phyloP scores from a whole-genome alignment of 2,888 invertebrate species.

The Cheilosia variabilis region DNA sequence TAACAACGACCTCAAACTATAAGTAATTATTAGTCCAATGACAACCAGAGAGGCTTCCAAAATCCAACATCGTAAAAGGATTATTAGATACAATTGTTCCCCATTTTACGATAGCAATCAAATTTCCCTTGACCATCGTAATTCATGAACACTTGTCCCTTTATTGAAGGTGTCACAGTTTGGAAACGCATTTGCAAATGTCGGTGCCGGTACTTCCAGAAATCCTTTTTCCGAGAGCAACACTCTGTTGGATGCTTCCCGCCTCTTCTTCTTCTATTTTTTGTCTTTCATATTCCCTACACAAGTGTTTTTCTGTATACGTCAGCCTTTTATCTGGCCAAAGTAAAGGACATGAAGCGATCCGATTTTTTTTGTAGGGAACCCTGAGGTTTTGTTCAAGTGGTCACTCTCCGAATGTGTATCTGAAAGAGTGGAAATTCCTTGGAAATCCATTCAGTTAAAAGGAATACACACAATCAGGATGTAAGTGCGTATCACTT shows the following conservation, averaged over 20 bases:
- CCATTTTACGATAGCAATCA: slow-evolving; percentile 41
- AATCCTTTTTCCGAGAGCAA: slow-evolving; percentile 51
- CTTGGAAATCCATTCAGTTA: slow-evolving; percentile 69
- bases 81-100: slow-evolving; percentile 33
- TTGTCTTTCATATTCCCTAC: slow-evolving; percentile 27
- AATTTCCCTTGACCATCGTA: slow-evolving; percentile 30
- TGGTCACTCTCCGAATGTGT: slow-evolving; percentile 64
- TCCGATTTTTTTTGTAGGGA: slow-evolving; percentile 44
- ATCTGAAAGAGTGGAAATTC: slow-evolving; percentile 70
- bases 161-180: slow-evolving; percentile 37
- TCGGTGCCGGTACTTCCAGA: slow-evolving; percentile 33
- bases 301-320: slow-evolving; percentile 34
- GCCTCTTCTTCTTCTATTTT: slow-evolving; percentile 48
- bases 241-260: slow-evolving; percentile 38
- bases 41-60: background rate
- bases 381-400: slow-evolving; percentile 75
- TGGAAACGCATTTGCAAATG: slow-evolving; percentile 21
- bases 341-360: slow-evolving; percentile 57
- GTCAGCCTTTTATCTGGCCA: slow-evolving; percentile 60
- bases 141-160: slow-evolving; percentile 17
- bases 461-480: slow-evolving; percentile 69
- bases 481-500: slow-evolving; percentile 75
- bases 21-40: background rate
- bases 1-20: background rate
- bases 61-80: slow-evolving; percentile 5